Percentiles rank a stretch among this genome's conserved stretches.
Evolutionary conservation across 2,888 invertebrate species (phyloP).

Genomic region (Campopleginae sp.): DNA sequence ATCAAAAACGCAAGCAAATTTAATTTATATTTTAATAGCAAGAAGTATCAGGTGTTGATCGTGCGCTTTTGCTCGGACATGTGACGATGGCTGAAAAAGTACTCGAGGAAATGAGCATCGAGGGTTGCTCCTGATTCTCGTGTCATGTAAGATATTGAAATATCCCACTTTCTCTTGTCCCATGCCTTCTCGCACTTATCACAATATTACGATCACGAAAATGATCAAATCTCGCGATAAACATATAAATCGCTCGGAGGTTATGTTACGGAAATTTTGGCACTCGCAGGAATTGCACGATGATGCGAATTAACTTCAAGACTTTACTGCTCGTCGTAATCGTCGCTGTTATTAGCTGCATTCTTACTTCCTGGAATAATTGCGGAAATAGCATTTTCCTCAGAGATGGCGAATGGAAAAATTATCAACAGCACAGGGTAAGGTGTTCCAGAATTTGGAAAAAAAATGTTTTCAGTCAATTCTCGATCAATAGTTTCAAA

Average conservation of each 20-base stretch:
- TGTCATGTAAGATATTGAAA: constrained; percentile 53
- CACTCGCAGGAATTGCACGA: constrained; percentile 85
- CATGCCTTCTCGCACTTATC: neutral
- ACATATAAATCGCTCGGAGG: neutral
- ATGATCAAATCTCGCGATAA: neutral
- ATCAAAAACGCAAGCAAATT: neutral
- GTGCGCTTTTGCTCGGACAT: neutral
- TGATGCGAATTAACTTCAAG: constrained; percentile 92
- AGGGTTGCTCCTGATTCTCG: constrained; percentile 45
- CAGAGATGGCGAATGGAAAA: constrained; percentile 79
- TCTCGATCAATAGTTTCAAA: too few relatives aligned
- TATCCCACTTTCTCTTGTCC: neutral
- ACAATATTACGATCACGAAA: neutral
- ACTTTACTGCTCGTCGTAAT: constrained; percentile 86
- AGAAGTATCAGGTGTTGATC: neutral
- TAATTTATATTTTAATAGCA: neutral
- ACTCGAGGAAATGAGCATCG: constrained; percentile 23
- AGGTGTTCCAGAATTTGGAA: constrained; percentile 3
- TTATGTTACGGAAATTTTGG: constrained; percentile 5
- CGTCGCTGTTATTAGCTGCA: constrained; percentile 87
- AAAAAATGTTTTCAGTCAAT: too few relatives aligned
- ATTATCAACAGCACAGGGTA: constrained; percentile 80
- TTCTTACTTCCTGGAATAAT: constrained; percentile 90
- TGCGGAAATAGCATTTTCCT: constrained; percentile 87
- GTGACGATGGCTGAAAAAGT: constrained; percentile 12